Evolutionary conservation across 1,140 invertebrate genomes (phyloP).

Genomic region (Metaphire vulgaris): DNA sequence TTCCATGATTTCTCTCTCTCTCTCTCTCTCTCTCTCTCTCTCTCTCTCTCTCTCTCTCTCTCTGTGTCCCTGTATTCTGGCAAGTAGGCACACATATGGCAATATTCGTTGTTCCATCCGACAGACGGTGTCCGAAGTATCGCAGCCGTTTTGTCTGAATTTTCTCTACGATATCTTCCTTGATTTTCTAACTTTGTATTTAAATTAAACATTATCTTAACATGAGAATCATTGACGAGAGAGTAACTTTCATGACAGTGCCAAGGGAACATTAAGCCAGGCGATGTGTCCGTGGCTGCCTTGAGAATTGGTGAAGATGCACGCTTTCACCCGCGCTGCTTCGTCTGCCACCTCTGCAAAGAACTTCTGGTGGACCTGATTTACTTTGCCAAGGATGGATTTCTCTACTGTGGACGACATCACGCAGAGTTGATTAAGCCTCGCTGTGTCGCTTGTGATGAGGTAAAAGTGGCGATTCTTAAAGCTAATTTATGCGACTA

Average conservation of each 20-base stretch:
- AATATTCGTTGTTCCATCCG: too few species aligned
- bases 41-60: too few species aligned
- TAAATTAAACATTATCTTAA: too few species aligned
- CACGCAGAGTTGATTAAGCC: constrained; percentile 94
- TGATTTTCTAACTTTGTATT: too few species aligned
- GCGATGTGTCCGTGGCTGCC: constrained; percentile 84
- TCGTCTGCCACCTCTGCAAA: constrained; percentile 82
- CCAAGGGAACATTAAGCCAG: constrained; percentile 67
- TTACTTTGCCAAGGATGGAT: constrained; percentile 78
- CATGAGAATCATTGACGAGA: too few species aligned
- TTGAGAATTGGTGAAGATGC: constrained; percentile 72
- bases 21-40: too few species aligned
- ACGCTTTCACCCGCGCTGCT: constrained; percentile 88
- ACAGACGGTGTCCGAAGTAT: too few species aligned
- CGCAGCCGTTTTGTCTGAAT: too few species aligned
- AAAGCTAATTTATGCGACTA: neutral
- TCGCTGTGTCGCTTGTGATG: constrained; percentile 90
- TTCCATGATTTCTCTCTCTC: too few species aligned
- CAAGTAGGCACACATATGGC: too few species aligned
- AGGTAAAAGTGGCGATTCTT: constrained; percentile 59
- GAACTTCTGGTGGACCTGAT: constrained; percentile 94
- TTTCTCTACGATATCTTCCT: too few species aligned
- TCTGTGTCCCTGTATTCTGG: too few species aligned
- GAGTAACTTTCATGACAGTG: constrained; percentile 66
- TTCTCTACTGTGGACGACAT: constrained; percentile 88